Conservation (phyloP, 2,113 vertebrate genomes). For the Odocoileus hemionus region DNA sequence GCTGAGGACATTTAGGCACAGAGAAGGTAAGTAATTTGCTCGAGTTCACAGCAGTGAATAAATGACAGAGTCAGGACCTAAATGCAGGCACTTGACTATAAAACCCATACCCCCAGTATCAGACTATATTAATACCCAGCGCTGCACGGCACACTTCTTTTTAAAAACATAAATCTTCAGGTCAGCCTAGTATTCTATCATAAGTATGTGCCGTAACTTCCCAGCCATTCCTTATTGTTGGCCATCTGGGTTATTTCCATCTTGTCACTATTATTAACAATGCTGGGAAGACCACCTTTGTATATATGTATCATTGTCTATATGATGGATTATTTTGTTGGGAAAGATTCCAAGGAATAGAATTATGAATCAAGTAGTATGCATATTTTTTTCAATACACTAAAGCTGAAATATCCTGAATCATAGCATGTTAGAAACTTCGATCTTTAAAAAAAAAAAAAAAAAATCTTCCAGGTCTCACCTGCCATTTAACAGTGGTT, state of each 20-base stretch:
- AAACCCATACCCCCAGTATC: accelerated
- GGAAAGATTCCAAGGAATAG: neutral
- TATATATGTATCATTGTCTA: neutral
- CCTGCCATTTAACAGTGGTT: neutral
- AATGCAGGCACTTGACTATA: neutral
- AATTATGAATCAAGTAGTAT: neutral
- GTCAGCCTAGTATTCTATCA: neutral
- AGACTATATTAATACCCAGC: accelerated
- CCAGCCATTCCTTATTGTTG: neutral
- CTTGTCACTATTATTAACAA: neutral
- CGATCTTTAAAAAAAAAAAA: neutral
- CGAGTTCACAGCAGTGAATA: neutral
- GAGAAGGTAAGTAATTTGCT: too few relatives aligned
- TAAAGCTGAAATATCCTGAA: neutral
- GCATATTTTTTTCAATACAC: neutral
- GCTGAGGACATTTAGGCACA: neutral
- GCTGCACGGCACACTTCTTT: neutral
- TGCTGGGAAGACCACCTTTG: neutral
- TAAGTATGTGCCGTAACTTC: accelerated
- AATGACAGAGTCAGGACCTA: neutral
- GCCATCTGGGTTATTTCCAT: neutral
- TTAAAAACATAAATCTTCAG: neutral
- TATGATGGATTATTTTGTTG: neutral
- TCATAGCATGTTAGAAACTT: neutral
- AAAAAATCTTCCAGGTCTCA: neutral